Evolutionary conservation across 2,113 vertebrate species (phyloP).

Genomic region (Monopterus albus): DNA sequence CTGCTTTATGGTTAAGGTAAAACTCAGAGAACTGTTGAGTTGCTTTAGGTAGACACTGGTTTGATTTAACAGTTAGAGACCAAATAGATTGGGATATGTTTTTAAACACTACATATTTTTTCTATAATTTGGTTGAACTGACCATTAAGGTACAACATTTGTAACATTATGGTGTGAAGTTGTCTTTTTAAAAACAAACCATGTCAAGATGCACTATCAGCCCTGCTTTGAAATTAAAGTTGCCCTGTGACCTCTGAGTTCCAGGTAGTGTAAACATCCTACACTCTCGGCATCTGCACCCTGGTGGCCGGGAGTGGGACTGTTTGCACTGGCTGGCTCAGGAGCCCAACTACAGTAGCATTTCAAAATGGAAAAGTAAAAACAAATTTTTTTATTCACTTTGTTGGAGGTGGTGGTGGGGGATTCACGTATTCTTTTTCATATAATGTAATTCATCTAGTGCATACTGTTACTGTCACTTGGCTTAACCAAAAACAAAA

Average conservation of each 20-base stretch:
- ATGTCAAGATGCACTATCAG: no score
- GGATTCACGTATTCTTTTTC: no score
- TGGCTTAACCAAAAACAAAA: no score
- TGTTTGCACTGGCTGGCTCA: conserved; percentile 96
- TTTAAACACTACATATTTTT: not conserved
- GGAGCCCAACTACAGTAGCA: conserved; percentile 53
- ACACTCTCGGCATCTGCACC: conserved; percentile 97
- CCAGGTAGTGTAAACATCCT: conserved; percentile 99
- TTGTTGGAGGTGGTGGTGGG: no score
- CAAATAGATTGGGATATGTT: not conserved
- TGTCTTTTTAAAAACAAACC: no score
- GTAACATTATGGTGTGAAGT: not conserved
- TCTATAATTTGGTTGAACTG: not conserved
- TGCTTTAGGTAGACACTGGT: no score
- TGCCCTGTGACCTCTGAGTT: conserved; percentile 75
- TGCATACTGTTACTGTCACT: no score
- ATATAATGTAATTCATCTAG: no score
- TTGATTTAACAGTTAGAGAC: not conserved
- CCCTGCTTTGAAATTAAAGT: no score
- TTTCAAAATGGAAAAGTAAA: not conserved
- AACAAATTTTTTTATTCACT: no score
- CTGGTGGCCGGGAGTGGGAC: conserved; percentile 94
- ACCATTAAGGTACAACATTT: not conserved
- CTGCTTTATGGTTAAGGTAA: no score
- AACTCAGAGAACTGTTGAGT: no score